Evolutionary conservation across 2,888 invertebrate genomes (phyloP).

Genomic region (Arge pagana): DNA sequence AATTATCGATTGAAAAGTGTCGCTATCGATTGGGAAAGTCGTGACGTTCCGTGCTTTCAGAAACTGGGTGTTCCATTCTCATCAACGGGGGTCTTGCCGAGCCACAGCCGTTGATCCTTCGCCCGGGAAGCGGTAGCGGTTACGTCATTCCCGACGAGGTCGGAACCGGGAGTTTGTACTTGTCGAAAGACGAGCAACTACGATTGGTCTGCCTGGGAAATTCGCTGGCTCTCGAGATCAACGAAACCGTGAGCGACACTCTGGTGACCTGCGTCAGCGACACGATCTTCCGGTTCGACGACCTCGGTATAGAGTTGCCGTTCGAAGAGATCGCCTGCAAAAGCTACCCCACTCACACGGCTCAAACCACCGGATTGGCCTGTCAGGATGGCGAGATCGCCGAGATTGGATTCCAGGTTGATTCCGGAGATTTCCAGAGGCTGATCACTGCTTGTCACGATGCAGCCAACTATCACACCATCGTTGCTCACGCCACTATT

Average conservation of each 20-base stretch:
- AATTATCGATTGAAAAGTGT: too few species aligned
- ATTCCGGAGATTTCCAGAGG: conserved; percentile 57
- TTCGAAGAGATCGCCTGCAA: conserved; percentile 60
- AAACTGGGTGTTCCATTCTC: conserved; percentile 22
- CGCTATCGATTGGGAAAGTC: too few species aligned
- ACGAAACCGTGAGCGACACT: conserved; percentile 13
- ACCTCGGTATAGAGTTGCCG: conserved; percentile 28
- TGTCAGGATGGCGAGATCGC: conserved; percentile 59
- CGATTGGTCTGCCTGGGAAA: conserved; percentile 28
- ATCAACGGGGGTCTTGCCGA: conserved; percentile 28
- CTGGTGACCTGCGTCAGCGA: conserved; percentile 28
- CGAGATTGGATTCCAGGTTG: conserved; percentile 62
- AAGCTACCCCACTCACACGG: conserved; percentile 54
- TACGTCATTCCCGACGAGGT: conserved; percentile 27
- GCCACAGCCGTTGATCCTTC: conserved; percentile 28
- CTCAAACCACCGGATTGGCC: conserved; percentile 55
- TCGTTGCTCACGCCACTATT: conserved; percentile 62
- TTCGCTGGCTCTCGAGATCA: not conserved
- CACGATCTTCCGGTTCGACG: conserved; percentile 17
- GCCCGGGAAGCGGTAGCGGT: conserved; percentile 9
- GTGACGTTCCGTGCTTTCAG: too few species aligned
- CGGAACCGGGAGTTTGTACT: conserved; percentile 16
- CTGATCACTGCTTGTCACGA: conserved; percentile 64
- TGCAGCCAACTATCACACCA: conserved; percentile 58
- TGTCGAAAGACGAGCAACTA: conserved; percentile 24